Base-by-base conservation (phyloP, 2,797 vertebrate species). In the Dermochelys coriacea region DNA sequence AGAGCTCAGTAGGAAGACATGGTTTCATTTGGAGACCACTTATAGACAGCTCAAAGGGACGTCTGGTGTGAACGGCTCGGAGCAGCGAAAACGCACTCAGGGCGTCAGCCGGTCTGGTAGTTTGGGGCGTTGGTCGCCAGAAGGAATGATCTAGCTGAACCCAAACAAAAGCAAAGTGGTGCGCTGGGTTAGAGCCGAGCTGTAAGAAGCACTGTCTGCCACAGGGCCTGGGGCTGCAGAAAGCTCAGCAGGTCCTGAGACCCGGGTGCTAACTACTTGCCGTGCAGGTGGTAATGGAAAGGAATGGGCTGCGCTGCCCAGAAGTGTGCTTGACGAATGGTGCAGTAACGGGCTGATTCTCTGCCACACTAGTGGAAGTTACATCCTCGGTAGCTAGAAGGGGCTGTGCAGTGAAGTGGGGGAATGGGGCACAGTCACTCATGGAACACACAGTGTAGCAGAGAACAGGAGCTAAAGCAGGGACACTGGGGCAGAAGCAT, bases 221-320 rank as follows among this genome's bases (percentile, higher is more conserved):
- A 31, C 16, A 9, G 75, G 80, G 51, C 45, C 75, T n/a, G 57
- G 15, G 57, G 34, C 25, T 16, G 78, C 59, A 55, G 68, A 45
- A 74, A 16, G 78, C 25, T 34, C 5, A 11, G 5, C 18, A 21
- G 75, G 25, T 89, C 64, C 64, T 55, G 29, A 19, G 71, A 6
- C 18, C 61, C 75, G 6, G 54, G 64, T 4, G 0, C 55, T 0
- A 0, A 50, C 34, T 10, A 11, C n/a, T 68, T n/a, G 0, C 64
- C 19, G 64, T 54, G 8, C 0, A 0, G 0, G 2, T 81, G 79
- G 47, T 68, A 88, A 86, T n/a, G 57, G 87, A 10, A 88, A 51
- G 52, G 50, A 83, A 80, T 4, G 55, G n/a, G 64, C 23, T 2
- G 64, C 47, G 52, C 34, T 1, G 79, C 87, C 86, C 55, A 29